These are phyloP conservation scores for Philaethria dido DNA, from an alignment of 2,888 invertebrate species.

Conservation along the genomic window DNA sequence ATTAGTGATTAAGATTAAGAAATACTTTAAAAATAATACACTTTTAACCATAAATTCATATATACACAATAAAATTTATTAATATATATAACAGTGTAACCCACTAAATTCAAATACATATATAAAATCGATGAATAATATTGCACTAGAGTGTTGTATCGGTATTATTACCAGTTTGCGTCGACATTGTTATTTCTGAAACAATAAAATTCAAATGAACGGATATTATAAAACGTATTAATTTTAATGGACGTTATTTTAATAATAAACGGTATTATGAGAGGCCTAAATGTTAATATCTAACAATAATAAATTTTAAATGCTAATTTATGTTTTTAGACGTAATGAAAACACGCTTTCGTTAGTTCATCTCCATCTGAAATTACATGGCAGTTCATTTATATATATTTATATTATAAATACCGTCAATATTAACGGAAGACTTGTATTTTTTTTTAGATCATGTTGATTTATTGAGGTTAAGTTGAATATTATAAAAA, in stretches of 20 bases:
- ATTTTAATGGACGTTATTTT: constrained; percentile 12
- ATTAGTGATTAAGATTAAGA: no score
- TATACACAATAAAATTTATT: not conserved
- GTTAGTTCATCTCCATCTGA: constrained; percentile 13
- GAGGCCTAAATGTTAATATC: constrained; percentile 24
- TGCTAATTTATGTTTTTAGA: constrained; percentile 16
- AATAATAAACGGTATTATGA: constrained; percentile 17
- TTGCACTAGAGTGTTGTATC: constrained; percentile 44
- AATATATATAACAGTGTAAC: constrained; percentile 15
- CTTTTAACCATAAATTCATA: no score
- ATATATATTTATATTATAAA: not conserved
- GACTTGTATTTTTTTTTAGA: no score
- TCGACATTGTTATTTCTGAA: constrained; percentile 44
- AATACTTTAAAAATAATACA: no score
- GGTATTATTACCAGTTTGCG: constrained; percentile 39
- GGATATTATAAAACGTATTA: constrained; percentile 34
- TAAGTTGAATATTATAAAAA: no score
- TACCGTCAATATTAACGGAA: no score
- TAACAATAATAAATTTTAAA: constrained; percentile 23
- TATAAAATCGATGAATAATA: not conserved
- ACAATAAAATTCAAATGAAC: constrained; percentile 41
- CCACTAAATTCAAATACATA: not conserved
- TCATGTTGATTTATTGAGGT: no score
- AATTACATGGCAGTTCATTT: not conserved
- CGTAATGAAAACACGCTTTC: constrained; percentile 12